These are phyloP conservation scores for Micronisus gabar DNA, from an alignment of 2,113 vertebrate species.

Conservation along the genomic window DNA sequence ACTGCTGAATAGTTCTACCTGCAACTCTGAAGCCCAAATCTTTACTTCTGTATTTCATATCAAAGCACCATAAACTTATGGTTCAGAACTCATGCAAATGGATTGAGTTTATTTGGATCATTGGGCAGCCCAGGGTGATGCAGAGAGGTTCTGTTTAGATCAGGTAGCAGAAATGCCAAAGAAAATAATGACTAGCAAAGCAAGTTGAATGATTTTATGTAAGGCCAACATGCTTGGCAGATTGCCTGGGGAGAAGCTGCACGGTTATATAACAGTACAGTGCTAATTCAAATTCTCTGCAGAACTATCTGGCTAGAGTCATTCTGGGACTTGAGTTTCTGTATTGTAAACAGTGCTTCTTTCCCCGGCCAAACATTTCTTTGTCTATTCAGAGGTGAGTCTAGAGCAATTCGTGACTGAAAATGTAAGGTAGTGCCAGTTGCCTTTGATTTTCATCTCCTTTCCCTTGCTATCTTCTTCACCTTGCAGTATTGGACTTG, in stretches of 20 bases:
- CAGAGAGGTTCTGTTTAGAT: conserved; percentile 20
- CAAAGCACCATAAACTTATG: not conserved
- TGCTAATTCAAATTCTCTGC: conserved; percentile 57
- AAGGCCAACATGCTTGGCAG: conserved; percentile 46
- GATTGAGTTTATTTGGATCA: not conserved
- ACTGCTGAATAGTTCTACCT: not conserved
- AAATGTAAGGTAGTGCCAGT: not conserved
- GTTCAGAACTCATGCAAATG: not conserved
- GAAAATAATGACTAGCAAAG: not conserved
- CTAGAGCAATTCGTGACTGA: conserved; percentile 43
- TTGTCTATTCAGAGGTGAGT: conserved; percentile 45
- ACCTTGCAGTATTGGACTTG: not conserved
- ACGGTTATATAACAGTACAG: conserved; percentile 41
- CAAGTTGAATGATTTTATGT: conserved; percentile 49
- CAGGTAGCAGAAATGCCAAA: conserved; percentile 39
- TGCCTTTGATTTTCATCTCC: not conserved
- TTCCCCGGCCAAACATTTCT: conserved; percentile 36
- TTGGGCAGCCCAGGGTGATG: not conserved
- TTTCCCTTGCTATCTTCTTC: not conserved
- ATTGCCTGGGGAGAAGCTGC: conserved; percentile 54
- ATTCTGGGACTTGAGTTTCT: conserved; percentile 31
- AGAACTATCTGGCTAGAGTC: conserved; percentile 32
- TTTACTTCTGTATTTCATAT: not conserved
- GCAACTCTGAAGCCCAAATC: not conserved
- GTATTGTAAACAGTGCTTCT: conserved; percentile 47